Evolutionary conservation across 2,888 invertebrate species (phyloP).

Genomic region (Parnassius orleans): DNA sequence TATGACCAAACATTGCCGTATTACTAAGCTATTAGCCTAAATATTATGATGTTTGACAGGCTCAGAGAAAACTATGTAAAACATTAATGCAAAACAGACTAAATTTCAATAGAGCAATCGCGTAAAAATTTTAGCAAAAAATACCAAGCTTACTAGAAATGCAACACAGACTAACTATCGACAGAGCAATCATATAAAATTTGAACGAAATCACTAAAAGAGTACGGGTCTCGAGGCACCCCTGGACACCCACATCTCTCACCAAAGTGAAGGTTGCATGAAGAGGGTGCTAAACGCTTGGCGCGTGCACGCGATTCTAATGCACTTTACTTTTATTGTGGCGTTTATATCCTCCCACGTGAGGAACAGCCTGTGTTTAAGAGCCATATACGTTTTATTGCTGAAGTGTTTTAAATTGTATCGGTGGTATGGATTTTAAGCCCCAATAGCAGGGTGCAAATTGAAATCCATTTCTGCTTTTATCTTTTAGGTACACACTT

Average conservation of each 20-base stretch:
- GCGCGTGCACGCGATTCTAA: slow-evolving; percentile 45
- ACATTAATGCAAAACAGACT: not conserved
- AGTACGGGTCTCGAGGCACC: not conserved
- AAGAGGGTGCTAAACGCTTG: slow-evolving; percentile 33
- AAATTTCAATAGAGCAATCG: not conserved
- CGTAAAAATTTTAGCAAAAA: not conserved
- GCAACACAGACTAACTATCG: not conserved
- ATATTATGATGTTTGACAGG: no score
- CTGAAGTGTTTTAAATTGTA: slow-evolving; percentile 25
- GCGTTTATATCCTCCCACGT: slow-evolving; percentile 34
- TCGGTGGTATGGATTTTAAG: slow-evolving; percentile 25
- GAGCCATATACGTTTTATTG: slow-evolving; percentile 23
- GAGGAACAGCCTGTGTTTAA: slow-evolving; percentile 22
- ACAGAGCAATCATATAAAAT: not conserved
- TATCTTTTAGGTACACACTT: not conserved
- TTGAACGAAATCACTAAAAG: slow-evolving; percentile 6
- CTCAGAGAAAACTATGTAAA: no score
- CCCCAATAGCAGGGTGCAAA: slow-evolving; percentile 1
- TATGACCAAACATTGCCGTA: no score
- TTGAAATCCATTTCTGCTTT: slow-evolving; percentile 4
- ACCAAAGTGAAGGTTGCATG: slow-evolving; percentile 23
- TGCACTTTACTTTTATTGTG: slow-evolving; percentile 54
- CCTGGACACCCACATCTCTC: slow-evolving; percentile 20
- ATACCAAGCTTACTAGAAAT: no score
- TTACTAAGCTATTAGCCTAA: no score